A percentile compares a stretch with the other conserved stretches of the same genome.
Conservation (phyloP, 2,797 vertebrate genomes). For the Crocidura indochinensis region DNA sequence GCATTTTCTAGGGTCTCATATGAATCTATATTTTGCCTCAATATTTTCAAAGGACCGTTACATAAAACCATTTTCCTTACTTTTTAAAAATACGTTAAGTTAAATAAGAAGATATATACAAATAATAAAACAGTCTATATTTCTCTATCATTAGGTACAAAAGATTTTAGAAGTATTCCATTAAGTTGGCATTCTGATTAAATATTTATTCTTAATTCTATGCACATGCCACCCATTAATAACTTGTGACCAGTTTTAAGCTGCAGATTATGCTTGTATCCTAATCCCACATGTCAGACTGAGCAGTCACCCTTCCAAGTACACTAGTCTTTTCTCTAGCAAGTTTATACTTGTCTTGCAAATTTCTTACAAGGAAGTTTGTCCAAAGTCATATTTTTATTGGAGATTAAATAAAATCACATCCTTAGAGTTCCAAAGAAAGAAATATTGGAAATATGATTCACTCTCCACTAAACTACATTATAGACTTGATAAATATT, state of each 20-base stretch:
- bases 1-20: neutral
- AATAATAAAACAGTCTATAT: too few species aligned
- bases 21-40: neutral
- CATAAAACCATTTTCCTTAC: neutral
- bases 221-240: neutral
- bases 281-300: neutral
- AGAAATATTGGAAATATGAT: neutral
- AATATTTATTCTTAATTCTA: neutral
- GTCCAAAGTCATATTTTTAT: neutral
- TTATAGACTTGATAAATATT: neutral
- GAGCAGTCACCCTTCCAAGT: neutral
- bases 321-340: neutral
- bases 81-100: constrained; percentile 3
- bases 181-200: too few species aligned
- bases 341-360: neutral
- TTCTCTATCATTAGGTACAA: neutral
- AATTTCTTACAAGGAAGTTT: neutral
- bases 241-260: neutral
- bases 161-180: neutral
- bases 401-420: constrained; percentile 2
- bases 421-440: constrained; percentile 15
- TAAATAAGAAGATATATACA: neutral
- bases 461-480: neutral
- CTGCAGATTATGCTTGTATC: neutral
- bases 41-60: neutral